Conservation (phyloP, 2,888 invertebrate genomes). For the Dioctria linearis region DNA sequence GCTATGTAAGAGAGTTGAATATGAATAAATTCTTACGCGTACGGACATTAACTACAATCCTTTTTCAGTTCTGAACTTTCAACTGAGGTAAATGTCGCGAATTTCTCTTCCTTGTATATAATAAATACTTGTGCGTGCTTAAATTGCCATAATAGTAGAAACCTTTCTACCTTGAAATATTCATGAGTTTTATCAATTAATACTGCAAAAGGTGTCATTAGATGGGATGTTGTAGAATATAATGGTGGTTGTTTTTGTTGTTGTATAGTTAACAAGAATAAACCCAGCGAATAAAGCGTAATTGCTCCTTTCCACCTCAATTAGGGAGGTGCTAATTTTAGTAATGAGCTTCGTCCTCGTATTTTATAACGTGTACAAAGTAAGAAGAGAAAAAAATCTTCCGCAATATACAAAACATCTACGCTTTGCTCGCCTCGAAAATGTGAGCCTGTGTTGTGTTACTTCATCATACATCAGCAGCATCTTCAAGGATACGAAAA, state of each 20-base stretch:
- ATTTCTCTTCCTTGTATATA: too few relatives aligned
- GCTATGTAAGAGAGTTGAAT: too few relatives aligned
- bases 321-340: conserved; percentile 13
- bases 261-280: neutral
- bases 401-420: neutral
- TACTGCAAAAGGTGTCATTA: too few relatives aligned
- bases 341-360: conserved; percentile 27
- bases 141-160: too few relatives aligned
- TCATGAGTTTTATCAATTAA: too few relatives aligned
- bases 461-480: neutral
- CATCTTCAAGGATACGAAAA: conserved; percentile 18
- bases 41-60: too few relatives aligned
- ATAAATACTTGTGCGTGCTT: too few relatives aligned
- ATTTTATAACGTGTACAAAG: conserved; percentile 19
- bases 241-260: neutral
- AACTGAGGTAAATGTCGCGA: too few relatives aligned
- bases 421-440: neutral
- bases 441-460: too few relatives aligned
- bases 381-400: conserved; percentile 11
- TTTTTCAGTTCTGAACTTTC: too few relatives aligned
- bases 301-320: neutral
- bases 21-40: too few relatives aligned
- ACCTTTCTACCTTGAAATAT: too few relatives aligned
- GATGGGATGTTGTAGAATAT: neutral
- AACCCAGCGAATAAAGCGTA: neutral